phyloP scores from a whole-genome alignment of 2,888 invertebrate genomes.

The Lasiommata megera region DNA sequence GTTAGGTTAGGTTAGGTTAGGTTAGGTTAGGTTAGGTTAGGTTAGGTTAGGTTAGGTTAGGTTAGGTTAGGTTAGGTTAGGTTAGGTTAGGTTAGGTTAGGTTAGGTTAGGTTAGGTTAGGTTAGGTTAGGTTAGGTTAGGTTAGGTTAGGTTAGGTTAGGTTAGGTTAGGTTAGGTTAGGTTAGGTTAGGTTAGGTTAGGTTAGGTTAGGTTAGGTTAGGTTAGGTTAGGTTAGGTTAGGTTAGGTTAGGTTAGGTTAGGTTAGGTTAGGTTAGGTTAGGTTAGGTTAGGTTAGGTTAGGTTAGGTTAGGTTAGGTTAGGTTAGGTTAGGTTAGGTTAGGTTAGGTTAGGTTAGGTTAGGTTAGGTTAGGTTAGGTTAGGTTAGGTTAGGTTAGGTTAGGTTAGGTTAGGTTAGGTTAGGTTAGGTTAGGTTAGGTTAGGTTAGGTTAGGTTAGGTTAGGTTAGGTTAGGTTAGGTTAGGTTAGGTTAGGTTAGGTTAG shows the following conservation, averaged over 20 bases:
- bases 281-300: conserved; percentile 8
- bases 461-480: conserved; percentile 16
- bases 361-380: not conserved
- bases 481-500: conserved; percentile 24
- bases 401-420: conserved; percentile 1
- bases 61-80: conserved; percentile 23
- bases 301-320: conserved; percentile 4
- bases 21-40: conserved; percentile 21
- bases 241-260: conserved; percentile 3
- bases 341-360: conserved; percentile 21
- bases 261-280: conserved; percentile 4
- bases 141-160: conserved; percentile 9
- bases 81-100: conserved; percentile 24
- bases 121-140: conserved; percentile 3
- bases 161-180: conserved; percentile 4
- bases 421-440: not conserved
- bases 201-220: conserved; percentile 1
- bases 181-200: not conserved
- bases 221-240: conserved; percentile 3
- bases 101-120: conserved; percentile 25
- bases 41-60: conserved; percentile 26
- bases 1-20: conserved; percentile 7
- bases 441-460: conserved; percentile 12
- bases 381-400: conserved; percentile 19
- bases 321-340: conserved; percentile 11